Evolutionary conservation across 2,797 vertebrate species (phyloP).

Genomic region (Pantherophis alleghaniensis): DNA sequence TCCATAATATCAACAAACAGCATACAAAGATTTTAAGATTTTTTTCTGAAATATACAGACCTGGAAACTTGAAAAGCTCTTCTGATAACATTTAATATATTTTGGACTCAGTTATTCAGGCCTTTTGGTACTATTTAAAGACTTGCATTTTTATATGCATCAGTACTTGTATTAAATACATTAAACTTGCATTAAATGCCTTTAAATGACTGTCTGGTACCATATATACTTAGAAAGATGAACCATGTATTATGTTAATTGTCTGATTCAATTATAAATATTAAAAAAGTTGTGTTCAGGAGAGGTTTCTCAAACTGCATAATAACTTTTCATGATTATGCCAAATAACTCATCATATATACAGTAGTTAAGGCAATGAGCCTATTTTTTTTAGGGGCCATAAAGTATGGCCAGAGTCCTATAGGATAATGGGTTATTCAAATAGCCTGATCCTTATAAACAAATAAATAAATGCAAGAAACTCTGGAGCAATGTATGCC

Average conservation of each 20-base stretch:
- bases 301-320: background rate
- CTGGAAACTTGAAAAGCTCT: background rate
- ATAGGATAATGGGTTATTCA: background rate
- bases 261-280: background rate
- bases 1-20: background rate
- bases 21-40: background rate
- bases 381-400: background rate
- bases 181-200: background rate
- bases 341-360: background rate
- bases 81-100: background rate
- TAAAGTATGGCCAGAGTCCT: background rate
- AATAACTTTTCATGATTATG: background rate
- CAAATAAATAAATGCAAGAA: background rate
- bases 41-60: background rate
- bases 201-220: background rate
- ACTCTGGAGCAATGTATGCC: background rate
- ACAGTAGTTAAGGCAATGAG: background rate
- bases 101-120: background rate
- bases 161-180: background rate
- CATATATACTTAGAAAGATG: background rate
- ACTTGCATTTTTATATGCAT: background rate
- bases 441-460: background rate
- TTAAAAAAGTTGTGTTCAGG: background rate
- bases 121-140: background rate
- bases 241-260: background rate